A percentile compares a stretch with the other conserved stretches of the same genome.
These are phyloP conservation scores for Andricus curvator DNA, from an alignment of 2,888 invertebrate species.

Conservation along the genomic window DNA sequence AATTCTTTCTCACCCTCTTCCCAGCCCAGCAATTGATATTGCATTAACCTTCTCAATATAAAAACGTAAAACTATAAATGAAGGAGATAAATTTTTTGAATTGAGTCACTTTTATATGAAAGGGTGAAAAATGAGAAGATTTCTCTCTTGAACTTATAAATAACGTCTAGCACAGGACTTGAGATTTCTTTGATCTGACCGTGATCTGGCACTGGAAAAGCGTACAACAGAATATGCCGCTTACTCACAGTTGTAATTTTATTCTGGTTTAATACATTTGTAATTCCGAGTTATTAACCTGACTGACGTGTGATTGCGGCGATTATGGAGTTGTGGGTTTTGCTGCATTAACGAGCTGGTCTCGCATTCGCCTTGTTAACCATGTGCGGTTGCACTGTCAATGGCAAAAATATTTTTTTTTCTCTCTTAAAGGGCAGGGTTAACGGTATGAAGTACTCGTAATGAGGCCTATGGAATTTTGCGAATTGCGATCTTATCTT, in stretches of 20 bases:
- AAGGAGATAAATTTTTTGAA: background rate
- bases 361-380: constrained; percentile 40
- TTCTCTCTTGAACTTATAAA: background rate
- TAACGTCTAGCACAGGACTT: background rate
- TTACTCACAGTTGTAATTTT: constrained; percentile 60
- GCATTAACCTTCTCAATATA: background rate
- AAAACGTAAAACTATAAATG: background rate
- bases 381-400: constrained; percentile 8
- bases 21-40: background rate
- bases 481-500: constrained; percentile 9
- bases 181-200: constrained; percentile 26
- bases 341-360: constrained; percentile 68
- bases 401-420: constrained; percentile 17
- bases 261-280: constrained; percentile 70
- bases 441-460: constrained; percentile 20
- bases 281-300: constrained; percentile 70
- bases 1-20: background rate
- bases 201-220: constrained; percentile 28
- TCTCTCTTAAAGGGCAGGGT: background rate
- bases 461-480: constrained; percentile 6
- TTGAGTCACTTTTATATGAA: background rate
- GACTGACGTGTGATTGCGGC: constrained; percentile 67
- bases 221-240: background rate
- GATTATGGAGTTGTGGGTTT: constrained; percentile 68
- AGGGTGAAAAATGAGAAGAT: constrained; percentile 4